A percentile compares a stretch with the other conserved stretches of the same genome.
phyloP scores from a whole-genome alignment of 2,888 invertebrate species.

The Hololepta plana region DNA sequence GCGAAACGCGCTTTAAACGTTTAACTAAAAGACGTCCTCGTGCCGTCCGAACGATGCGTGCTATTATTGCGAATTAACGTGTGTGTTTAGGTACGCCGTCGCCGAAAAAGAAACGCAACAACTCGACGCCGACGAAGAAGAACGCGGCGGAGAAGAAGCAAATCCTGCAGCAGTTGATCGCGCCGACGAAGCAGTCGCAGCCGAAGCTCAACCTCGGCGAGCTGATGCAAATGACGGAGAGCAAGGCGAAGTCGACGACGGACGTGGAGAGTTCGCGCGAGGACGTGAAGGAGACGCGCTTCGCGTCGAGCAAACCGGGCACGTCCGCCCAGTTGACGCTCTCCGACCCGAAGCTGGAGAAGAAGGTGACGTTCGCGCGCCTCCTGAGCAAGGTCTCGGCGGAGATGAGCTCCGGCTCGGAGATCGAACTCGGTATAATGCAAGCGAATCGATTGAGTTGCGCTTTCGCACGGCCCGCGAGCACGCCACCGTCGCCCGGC shows the following conservation, averaged over 20 bases:
- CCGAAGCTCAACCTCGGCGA: slow-evolving; percentile 53
- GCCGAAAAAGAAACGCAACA: slow-evolving; percentile 61
- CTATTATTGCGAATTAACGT: background rate
- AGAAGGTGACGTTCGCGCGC: slow-evolving; percentile 62
- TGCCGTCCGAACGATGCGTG: no score
- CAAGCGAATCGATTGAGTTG: slow-evolving; percentile 22
- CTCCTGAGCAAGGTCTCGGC: slow-evolving; percentile 56
- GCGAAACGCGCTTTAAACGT: no score
- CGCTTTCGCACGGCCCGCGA: slow-evolving; percentile 27
- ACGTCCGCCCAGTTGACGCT: slow-evolving; percentile 36
- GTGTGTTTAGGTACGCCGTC: slow-evolving; percentile 48
- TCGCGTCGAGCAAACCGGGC: slow-evolving; percentile 13
- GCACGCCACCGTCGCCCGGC: slow-evolving; percentile 47
- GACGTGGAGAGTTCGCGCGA: slow-evolving; percentile 22
- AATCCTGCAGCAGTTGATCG: slow-evolving; percentile 59
- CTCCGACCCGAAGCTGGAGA: slow-evolving; percentile 52
- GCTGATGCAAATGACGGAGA: slow-evolving; percentile 54
- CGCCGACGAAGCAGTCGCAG: slow-evolving; percentile 43
- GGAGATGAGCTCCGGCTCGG: slow-evolving; percentile 61
- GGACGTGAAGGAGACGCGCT: slow-evolving; percentile 17
- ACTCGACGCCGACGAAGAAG: slow-evolving; percentile 61
- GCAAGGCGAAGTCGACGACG: slow-evolving; percentile 24
- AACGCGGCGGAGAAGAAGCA: slow-evolving; percentile 57
- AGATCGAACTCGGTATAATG: slow-evolving; percentile 37
- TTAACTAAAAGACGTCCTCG: no score